Conservation (phyloP, 2,888 invertebrate genomes). For the Trichopoda pennipes region DNA sequence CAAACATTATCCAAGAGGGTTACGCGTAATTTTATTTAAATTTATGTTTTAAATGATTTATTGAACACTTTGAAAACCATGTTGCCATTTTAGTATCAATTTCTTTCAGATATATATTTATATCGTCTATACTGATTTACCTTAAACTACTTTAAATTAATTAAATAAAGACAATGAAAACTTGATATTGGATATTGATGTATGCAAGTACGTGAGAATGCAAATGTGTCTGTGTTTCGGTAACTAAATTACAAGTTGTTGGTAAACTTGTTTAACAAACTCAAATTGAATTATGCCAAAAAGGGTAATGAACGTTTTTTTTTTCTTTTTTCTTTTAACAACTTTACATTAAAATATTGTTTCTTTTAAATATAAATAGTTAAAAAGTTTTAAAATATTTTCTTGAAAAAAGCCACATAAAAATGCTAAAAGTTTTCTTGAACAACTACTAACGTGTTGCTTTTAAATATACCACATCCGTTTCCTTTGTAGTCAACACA, state of each 20-base stretch:
- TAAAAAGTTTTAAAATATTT: slow-evolving; percentile 40
- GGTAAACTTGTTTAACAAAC: slow-evolving; percentile 33
- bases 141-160: slow-evolving; percentile 42
- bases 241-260: slow-evolving; percentile 16
- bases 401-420: slow-evolving; percentile 15
- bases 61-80: neutral
- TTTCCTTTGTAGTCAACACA: slow-evolving; percentile 43
- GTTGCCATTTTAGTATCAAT: too few species aligned
- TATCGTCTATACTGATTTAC: neutral
- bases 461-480: slow-evolving; percentile 62
- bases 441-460: slow-evolving; percentile 51
- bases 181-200: neutral
- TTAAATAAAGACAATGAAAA: slow-evolving; percentile 2
- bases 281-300: slow-evolving; percentile 62
- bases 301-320: slow-evolving; percentile 61
- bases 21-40: neutral
- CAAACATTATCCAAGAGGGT: neutral
- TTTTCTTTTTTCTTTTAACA: slow-evolving; percentile 22
- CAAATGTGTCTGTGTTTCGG: neutral
- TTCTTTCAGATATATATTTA: neutral
- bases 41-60: neutral
- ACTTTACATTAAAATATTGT: slow-evolving; percentile 41
- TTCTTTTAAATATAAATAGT: slow-evolving; percentile 30
- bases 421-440: slow-evolving; percentile 19
- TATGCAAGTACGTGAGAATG: neutral